Evolutionary conservation across 2,797 vertebrate genomes (phyloP), one percentile per base, ranked within the genome.

Genomic region (Sebastiscus albofasciatus): DNA sequence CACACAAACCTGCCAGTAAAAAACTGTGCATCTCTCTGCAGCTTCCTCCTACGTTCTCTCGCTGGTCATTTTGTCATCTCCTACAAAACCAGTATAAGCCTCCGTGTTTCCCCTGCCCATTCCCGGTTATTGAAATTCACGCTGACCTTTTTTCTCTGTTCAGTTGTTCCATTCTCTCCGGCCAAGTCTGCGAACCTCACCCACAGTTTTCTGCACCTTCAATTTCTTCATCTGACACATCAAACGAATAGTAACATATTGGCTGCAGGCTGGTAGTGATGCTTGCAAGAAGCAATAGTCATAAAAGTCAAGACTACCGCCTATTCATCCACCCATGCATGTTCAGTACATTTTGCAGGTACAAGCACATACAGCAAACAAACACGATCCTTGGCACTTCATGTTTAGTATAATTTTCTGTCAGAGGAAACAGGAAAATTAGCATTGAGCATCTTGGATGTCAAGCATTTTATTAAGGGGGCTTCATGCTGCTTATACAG

Each of bases 1-100:
- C 90, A 94, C 94, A 89, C 91, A 89, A 89, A 86, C 71, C 90
- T 88, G 92, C 88, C 86, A 81, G 79, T 59, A 81, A 86, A 86
- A 90, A 85, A 84, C 83, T 80, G 81, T 77, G 85, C 84, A 78
- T 86, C 74, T 84, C 84, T 86, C 71, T 72, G 78, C 86, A 80
- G 85, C 89, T 87, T 84, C 91, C 92, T 91, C 93, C 92, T 84
- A 92, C 93, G 13, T 90, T 67, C 88, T 84, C 84, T 92, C 85
- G 72, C 90, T 82, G 87, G 83, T 90, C 81, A 89, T 93, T 92
- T 90, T 93, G 92, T 93, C 89, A 83, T 93, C 82, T 62, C 71
- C 81, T 70, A 68, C 79, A 76, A 85, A 80, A 80, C 80, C 89
- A 72, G 70, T 54, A 34, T 6, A 39, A 83, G 80, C 80, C 75